Percentiles rank a stretch among this genome's conserved stretches.
phyloP scores from a whole-genome alignment of 1,140 invertebrate species.

The Panulirus ornatus region DNA sequence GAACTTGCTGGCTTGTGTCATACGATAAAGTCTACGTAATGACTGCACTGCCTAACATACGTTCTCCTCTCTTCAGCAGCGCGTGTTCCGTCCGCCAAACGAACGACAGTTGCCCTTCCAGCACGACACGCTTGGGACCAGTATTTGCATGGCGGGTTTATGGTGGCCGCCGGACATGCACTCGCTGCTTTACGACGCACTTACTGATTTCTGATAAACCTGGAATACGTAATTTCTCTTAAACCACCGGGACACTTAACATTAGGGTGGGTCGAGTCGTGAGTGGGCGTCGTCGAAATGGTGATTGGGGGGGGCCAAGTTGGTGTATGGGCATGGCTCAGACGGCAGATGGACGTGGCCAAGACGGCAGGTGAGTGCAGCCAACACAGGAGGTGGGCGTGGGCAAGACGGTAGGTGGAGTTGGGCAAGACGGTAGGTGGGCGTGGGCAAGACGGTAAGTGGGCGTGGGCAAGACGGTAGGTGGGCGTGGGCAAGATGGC shows the following conservation, averaged over 20 bases:
- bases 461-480: background rate
- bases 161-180: background rate
- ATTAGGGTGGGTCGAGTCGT: background rate
- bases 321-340: background rate
- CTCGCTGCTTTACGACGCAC: background rate
- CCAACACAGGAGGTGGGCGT: background rate
- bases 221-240: conserved; percentile 3
- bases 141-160: conserved; percentile 15
- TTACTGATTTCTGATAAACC: conserved; percentile 23
- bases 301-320: no score
- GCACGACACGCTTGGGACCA: background rate
- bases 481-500: no score
- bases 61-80: no score
- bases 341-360: background rate
- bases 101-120: background rate
- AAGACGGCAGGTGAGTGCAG: background rate
- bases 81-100: no score
- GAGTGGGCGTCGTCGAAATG: no score
- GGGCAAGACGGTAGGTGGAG: background rate
- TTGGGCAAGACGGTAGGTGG: background rate
- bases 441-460: background rate
- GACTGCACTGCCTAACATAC: no score
- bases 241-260: conserved; percentile 12
- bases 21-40: no score
- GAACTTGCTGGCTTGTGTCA: no score